phyloP scores from a whole-genome alignment of 2,113 vertebrate genomes.

The Hyaena hyaena region DNA sequence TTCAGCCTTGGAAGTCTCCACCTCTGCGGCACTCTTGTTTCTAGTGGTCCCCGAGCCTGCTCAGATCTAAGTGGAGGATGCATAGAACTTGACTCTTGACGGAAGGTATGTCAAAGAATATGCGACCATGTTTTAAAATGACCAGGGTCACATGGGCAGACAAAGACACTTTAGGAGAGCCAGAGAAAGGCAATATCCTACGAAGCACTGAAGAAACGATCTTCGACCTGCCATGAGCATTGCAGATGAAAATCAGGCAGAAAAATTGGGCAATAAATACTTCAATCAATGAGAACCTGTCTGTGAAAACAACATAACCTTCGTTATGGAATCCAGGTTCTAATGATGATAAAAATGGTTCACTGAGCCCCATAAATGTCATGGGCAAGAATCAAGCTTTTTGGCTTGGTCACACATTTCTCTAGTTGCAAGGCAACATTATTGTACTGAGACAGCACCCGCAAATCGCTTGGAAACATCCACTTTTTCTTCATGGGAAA shows the following conservation, averaged over 20 bases:
- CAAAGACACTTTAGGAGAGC: background rate
- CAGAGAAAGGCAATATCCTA: background rate
- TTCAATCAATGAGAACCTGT: background rate
- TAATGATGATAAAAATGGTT: background rate
- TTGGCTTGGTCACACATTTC: background rate
- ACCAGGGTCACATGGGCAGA: background rate
- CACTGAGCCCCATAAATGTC: background rate
- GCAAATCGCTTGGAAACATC: background rate
- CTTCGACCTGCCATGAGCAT: background rate
- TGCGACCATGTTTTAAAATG: background rate
- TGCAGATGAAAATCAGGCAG: background rate
- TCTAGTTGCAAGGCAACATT: background rate
- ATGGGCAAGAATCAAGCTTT: background rate
- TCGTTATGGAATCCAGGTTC: background rate
- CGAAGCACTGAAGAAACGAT: background rate
- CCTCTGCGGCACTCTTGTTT: background rate
- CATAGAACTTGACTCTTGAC: background rate
- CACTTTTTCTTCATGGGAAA: background rate
- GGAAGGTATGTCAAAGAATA: background rate
- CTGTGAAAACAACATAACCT: background rate
- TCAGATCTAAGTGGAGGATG: background rate
- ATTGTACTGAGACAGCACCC: background rate
- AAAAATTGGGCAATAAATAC: background rate
- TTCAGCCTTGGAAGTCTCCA: background rate
- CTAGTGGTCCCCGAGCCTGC: background rate